Evolutionary conservation across 2,113 vertebrate species (phyloP), one percentile per base, ranked within the genome.

Genomic region (Trichomycterus rosablanca): DNA sequence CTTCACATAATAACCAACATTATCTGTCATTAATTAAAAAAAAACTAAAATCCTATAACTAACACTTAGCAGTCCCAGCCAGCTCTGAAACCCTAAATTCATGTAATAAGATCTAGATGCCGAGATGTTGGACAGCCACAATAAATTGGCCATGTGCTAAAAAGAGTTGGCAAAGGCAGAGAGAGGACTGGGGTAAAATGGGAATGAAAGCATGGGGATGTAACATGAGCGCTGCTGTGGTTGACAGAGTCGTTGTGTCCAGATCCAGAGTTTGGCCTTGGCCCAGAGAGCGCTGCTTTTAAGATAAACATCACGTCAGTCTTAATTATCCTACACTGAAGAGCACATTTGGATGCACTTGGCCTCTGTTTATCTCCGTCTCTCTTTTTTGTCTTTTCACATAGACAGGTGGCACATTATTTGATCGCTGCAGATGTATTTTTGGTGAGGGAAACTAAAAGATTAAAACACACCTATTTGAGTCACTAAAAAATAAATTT

Each of bases 101-200:
- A 78, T 80, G 82, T 84, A 86, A 88, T 78, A 80, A 77, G 81
- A 88, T 85, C 80, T 82, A 77, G 80, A 83, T 81, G 68, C 74
- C 62, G 73, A 81, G 81, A 86, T 52, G 69, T 79, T 72, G 42
- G 80, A 74, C 76, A 86, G 81, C 85, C 85, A 87, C 78, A 83
- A 84, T 80, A 88, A 87, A 85, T 86, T 86, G 84, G 74, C 72
- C 63, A 82, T 76, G 79, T 81, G 81, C 67, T 71, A 78, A 60
- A 75, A 63, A 11, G 54, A 30, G 53, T 45, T 50, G 55, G 56
- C 59, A 16, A 32, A 44, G 40, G 24, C 20, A 18, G 46, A n/a
- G 11, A 19, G 48, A n/a, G n/a, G n/a, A n/a, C n/a, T n/a, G 22
- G 44, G 20, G 35, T 60, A 72, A 65, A 76, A 73, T 70, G 73